Evolutionary conservation across 2,113 vertebrate genomes (phyloP).

Genomic region (Benitochromis conjunctus): DNA sequence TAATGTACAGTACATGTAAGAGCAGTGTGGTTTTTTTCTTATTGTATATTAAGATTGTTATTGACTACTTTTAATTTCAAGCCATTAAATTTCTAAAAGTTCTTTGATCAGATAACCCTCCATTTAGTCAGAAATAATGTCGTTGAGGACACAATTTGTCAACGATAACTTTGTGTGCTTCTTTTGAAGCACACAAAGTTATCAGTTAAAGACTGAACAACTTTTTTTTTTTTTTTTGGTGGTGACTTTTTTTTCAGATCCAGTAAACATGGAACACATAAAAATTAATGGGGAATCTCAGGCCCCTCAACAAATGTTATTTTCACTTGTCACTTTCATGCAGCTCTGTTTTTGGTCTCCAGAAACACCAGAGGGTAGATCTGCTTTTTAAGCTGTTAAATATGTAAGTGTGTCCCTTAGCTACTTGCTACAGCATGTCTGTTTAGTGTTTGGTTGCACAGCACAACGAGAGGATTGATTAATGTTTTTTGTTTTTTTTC

Average conservation of each 20-base stretch:
- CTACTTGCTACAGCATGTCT: neutral
- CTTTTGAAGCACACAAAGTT: neutral
- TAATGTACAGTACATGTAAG: neutral
- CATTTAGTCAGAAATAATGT: neutral
- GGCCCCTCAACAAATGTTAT: neutral
- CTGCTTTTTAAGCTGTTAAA: neutral
- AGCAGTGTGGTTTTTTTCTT: neutral
- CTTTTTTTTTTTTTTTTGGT: neutral
- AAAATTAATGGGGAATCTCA: neutral
- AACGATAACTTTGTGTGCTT: neutral
- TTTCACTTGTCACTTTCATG: neutral
- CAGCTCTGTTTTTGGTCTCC: neutral
- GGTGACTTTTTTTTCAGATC: neutral
- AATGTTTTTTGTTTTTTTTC: accelerated
- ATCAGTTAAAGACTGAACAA: neutral
- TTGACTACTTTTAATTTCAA: neutral
- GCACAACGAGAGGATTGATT: neutral
- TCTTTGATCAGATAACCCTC: neutral
- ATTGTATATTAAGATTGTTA: conserved; percentile 2
- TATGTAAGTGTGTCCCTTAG: neutral
- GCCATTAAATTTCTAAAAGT: neutral
- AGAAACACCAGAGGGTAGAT: neutral
- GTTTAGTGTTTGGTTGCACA: neutral
- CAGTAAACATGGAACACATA: neutral
- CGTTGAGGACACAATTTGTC: neutral